These are phyloP conservation scores for Ruditapes philippinarum DNA, from an alignment of 1,140 invertebrate species.

Conservation along the genomic window DNA sequence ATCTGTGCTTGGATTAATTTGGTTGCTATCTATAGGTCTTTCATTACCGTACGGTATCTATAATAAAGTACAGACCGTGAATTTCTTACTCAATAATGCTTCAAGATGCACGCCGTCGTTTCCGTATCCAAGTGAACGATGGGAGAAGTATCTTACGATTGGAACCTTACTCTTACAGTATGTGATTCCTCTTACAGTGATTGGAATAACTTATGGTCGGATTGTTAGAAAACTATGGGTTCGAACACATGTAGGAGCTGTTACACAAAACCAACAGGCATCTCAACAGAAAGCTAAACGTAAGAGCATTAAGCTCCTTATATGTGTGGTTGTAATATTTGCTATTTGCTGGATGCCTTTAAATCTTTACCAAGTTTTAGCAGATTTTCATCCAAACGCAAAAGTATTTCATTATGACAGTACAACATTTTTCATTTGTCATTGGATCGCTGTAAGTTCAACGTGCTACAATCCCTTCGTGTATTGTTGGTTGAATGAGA, in stretches of 20 bases:
- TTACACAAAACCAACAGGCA: conserved; percentile 67
- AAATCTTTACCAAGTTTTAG: conserved; percentile 87
- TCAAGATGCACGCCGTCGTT: conserved; percentile 84
- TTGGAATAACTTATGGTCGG: conserved; percentile 83
- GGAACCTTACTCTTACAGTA: conserved; percentile 87
- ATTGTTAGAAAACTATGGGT: conserved; percentile 76
- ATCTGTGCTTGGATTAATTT: conserved; percentile 86
- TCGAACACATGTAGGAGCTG: conserved; percentile 71
- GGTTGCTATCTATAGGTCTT: conserved; percentile 86
- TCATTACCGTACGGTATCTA: conserved; percentile 87
- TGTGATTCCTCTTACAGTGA: conserved; percentile 86
- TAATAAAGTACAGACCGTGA: conserved; percentile 74
- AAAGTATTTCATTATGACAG: conserved; percentile 71
- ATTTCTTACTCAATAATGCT: conserved; percentile 67
- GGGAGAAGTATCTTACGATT: conserved; percentile 84
- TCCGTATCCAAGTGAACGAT: conserved; percentile 73
- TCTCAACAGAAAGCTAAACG: conserved; percentile 76
- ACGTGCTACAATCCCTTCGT: conserved; percentile 88
- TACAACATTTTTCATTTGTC: conserved; percentile 86
- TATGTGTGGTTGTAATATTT: conserved; percentile 85
- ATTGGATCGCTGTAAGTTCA: conserved; percentile 87
- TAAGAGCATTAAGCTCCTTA: conserved; percentile 85
- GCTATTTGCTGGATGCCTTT: conserved; percentile 87
- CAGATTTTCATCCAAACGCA: conserved; percentile 85
- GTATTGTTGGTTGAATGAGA: conserved; percentile 87